A percentile compares a stretch with the other conserved stretches of the same genome.
phyloP scores from a whole-genome alignment of 2,888 invertebrate genomes.

The Tiliacea aurago region DNA sequence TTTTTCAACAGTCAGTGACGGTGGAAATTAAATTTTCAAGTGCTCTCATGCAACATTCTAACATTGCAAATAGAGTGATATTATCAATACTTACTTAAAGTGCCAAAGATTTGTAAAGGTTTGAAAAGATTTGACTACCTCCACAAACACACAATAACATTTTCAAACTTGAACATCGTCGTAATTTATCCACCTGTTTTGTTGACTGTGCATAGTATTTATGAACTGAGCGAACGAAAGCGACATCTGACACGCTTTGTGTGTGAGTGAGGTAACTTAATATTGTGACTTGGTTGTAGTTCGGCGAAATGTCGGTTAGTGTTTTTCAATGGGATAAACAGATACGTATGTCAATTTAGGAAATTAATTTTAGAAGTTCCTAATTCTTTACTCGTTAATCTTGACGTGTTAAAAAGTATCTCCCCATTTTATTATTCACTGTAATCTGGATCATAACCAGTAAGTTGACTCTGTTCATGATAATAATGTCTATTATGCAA shows the following conservation, averaged over 20 bases:
- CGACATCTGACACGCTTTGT: constrained; percentile 69
- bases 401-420: not conserved
- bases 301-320: not conserved
- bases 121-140: too few species aligned
- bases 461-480: not conserved
- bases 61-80: too few species aligned
- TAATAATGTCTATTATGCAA: not conserved
- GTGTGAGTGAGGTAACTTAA: constrained; percentile 56
- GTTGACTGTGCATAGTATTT: constrained; percentile 10
- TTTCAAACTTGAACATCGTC: too few species aligned
- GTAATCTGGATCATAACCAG: not conserved
- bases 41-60: too few species aligned
- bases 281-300: constrained; percentile 33
- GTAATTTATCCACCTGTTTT: not conserved
- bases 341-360: not conserved
- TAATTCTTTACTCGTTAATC: too few species aligned
- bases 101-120: too few species aligned
- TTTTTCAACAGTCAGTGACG: too few species aligned
- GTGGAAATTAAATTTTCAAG: too few species aligned
- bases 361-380: too few species aligned
- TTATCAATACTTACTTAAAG: too few species aligned
- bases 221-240: constrained; percentile 67
- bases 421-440: not conserved
- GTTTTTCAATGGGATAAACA: not conserved
- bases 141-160: too few species aligned